Evolutionary conservation across 2,797 vertebrate species (phyloP).

Genomic region (Danionella dracula): DNA sequence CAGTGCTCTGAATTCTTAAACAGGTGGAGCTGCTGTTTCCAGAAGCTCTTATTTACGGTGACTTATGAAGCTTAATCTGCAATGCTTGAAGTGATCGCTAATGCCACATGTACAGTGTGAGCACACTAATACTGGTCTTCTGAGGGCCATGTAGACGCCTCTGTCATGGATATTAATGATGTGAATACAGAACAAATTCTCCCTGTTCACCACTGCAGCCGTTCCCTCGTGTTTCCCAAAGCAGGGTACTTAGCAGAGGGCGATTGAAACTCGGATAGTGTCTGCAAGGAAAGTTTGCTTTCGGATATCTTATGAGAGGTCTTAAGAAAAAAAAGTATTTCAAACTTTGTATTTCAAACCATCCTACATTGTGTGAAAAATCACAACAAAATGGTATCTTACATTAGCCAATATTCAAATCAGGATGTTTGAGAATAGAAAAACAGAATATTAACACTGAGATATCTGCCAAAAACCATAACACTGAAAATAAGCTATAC

Average conservation of each 20-base stretch:
- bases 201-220: conserved; percentile 47
- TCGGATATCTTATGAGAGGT: conserved; percentile 12
- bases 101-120: conserved; percentile 60
- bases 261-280: background rate
- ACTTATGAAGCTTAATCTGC: conserved; percentile 80
- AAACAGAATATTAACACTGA: too few species aligned
- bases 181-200: conserved; percentile 67
- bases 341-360: too few species aligned
- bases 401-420: too few species aligned
- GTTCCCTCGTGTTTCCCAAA: conserved; percentile 27
- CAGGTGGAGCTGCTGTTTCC: conserved; percentile 62
- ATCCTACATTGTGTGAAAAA: too few species aligned
- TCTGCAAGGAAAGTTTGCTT: conserved; percentile 14
- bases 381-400: too few species aligned
- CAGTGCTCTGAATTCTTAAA: conserved; percentile 55
- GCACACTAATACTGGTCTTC: conserved; percentile 69
- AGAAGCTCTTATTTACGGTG: conserved; percentile 69
- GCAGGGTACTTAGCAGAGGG: conserved; percentile 28
- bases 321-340: too few species aligned
- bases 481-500: too few species aligned
- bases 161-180: conserved; percentile 83
- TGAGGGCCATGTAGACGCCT: conserved; percentile 70
- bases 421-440: too few species aligned
- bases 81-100: conserved; percentile 80
- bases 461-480: too few species aligned